Conservation (phyloP, 35 echinoderm and acorn worm species). For the Lytechinus variegatus region DNA sequence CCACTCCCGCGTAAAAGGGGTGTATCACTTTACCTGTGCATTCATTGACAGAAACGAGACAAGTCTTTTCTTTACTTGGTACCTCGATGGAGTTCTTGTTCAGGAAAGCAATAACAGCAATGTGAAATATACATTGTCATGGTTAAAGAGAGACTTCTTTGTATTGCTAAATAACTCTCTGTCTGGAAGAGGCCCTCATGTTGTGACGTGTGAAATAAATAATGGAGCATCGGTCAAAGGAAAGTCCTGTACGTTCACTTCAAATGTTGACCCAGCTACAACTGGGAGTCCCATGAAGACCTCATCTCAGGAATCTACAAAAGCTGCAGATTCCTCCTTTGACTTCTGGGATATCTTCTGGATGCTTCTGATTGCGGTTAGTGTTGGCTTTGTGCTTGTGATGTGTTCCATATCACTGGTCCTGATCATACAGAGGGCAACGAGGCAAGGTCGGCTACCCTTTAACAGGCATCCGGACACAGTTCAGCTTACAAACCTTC, state of each 20-base stretch:
- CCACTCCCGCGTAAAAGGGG: neutral
- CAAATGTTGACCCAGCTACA: neutral
- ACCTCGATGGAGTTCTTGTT: neutral
- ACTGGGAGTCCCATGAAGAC: neutral
- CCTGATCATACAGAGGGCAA: neutral
- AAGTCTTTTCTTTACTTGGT: neutral
- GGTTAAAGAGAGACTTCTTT: neutral
- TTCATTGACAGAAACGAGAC: neutral
- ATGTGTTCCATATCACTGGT: neutral
- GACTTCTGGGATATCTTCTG: constrained; percentile 10
- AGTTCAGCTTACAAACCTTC: neutral
- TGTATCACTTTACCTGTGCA: neutral
- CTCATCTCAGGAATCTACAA: neutral
- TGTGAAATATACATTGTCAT: neutral
- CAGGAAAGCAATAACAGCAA: neutral
- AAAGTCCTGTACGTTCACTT: neutral
- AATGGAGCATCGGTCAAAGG: neutral
- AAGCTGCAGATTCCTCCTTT: neutral
- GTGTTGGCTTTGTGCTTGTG: neutral
- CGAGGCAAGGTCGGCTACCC: neutral
- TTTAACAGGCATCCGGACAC: neutral
- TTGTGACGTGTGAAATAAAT: neutral
- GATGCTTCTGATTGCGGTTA: neutral
- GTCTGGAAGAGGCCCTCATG: neutral
- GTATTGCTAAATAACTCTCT: neutral